Base-by-base conservation (phyloP, 2,113 vertebrate species). In the Corvus hawaiiensis region DNA sequence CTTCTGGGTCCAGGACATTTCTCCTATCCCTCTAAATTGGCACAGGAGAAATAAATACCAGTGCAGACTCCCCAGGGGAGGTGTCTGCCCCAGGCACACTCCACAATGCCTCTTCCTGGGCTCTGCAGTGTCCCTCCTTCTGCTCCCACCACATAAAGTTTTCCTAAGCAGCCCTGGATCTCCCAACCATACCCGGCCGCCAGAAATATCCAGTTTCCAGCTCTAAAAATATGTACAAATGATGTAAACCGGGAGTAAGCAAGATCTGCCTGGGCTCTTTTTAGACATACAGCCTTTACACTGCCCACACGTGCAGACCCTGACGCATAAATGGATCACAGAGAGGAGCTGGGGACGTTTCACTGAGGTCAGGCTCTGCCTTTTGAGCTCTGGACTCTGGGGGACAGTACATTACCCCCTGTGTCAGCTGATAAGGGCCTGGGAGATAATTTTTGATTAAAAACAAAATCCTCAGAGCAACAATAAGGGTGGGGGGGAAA, bases 131-230 rank as follows among this genome's bases (percentile, higher is more conserved):
- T 71, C 61, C 18, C 23, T 81, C 16, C 55, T 43, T 43, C 28
- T 41, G 61, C 43, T 87, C 52, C 81, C 26, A 56, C 33, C 44
- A 82, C 13, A 39, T 43, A 30, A 74, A 90, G 8, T 51, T 69
- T 85, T 44, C 21, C 63, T 3, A 1, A 74, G 62, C 39, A 71
- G 82, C n/a, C 22, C 8, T 1, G 23, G 59, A 26, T 86, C 41
- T 69, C 63, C 26, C 4, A 0, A 6, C 49, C 18, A 18, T 49
- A 32, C 20, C 11, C 4, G 0, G 37, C 28, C 3, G 0, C 43
- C 67, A 86, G 43, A 46, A 90, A 80, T 55, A 62, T 12, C 17
- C 41, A 32, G 18, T 46, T 88, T 74, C 37, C 46, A 86, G 59
- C n/a, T 74, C 79, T 71, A 92, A 94, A 96, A 94, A 59, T 85